Evolutionary conservation across 92 coral and sea anemone genomes (phyloP), one percentile per base, ranked within the genome.

Genomic region (Plumapathes pennacea): DNA sequence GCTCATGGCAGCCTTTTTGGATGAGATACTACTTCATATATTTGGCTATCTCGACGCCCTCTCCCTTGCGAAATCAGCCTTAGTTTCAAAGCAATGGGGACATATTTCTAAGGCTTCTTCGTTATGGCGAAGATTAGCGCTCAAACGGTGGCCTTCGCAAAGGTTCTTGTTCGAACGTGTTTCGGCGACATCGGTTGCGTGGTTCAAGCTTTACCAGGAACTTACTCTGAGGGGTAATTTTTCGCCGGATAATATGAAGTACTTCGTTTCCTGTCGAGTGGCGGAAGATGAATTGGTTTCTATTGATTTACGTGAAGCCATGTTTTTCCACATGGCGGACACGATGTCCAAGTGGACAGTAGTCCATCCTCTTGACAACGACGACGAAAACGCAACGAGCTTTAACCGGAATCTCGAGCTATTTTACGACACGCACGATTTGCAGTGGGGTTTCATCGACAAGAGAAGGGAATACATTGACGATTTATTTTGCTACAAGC

Each of bases 231-330:
- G 90, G 38, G 98, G 98, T 4, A 76, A 76, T 29, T 92, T 66
- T 37, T 89, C 98, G 3, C 89, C 98, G 14, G 98, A 92, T 54
- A 92, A 92, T 24, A 86, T 85, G 97, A 89, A 78, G 57, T 92
- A 92, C 52, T 83, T 92, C 43, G 75, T 92, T 64, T 84, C 80
- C 23, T 88, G 98, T 54, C 67, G 77, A 62, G 86, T 86, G 17
- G 77, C 76, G 29, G 97, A 89, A 30, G 82, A 78, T 26, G 85
- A 80, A 25, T 64, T 89, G 19, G 83, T 82, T 32, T 81, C 62
- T 3, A 66, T 59, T 0, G 98, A 92, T 47, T 81, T 92, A 25
- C 92, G 96, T 30, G 80, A 71, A 55, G 88, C 89, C 37, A 86
- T 92, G 83, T 71, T 89, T 30, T 66, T 46, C 4, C 90, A 62